These are phyloP conservation scores for Lithophane semibrunnea DNA, from an alignment of 2,888 invertebrate species.

Conservation along the genomic window DNA sequence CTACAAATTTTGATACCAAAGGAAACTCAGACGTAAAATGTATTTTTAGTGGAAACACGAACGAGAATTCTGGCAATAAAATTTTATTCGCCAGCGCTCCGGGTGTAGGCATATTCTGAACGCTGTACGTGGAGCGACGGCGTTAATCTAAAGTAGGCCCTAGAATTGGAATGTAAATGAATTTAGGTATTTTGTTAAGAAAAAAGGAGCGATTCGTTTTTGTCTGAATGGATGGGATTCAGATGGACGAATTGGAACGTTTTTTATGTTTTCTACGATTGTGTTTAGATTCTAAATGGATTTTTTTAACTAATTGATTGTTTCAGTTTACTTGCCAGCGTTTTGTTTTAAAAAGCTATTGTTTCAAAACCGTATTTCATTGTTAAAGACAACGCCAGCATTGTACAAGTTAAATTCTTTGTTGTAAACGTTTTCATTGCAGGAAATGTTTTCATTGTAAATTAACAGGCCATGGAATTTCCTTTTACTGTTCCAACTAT, in stretches of 20 bases:
- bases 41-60: slow-evolving; percentile 70
- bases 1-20: slow-evolving; percentile 75
- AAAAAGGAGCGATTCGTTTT: slow-evolving; percentile 48
- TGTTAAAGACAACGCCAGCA: slow-evolving; percentile 7
- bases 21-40: slow-evolving; percentile 70
- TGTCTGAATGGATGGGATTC: slow-evolving; percentile 34
- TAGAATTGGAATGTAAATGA: slow-evolving; percentile 63
- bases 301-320: slow-evolving; percentile 20
- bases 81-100: slow-evolving; percentile 71
- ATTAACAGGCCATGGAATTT: slow-evolving; percentile 25
- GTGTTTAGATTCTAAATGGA: slow-evolving; percentile 20
- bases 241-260: slow-evolving; percentile 23
- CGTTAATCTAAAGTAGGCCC: slow-evolving; percentile 59
- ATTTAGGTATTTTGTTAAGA: slow-evolving; percentile 58
- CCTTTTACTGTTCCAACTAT: slow-evolving; percentile 3
- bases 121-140: slow-evolving; percentile 54
- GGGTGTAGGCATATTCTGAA: slow-evolving; percentile 65
- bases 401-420: slow-evolving; percentile 29
- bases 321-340: neutral
- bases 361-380: slow-evolving; percentile 6
- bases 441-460: slow-evolving; percentile 29
- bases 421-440: neutral
- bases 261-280: slow-evolving; percentile 7
- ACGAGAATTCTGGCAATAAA: slow-evolving; percentile 73
- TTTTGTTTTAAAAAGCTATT: slow-evolving; percentile 13